Evolutionary conservation across 2,888 invertebrate genomes (phyloP).

Genomic region (Myopa testacea): DNA sequence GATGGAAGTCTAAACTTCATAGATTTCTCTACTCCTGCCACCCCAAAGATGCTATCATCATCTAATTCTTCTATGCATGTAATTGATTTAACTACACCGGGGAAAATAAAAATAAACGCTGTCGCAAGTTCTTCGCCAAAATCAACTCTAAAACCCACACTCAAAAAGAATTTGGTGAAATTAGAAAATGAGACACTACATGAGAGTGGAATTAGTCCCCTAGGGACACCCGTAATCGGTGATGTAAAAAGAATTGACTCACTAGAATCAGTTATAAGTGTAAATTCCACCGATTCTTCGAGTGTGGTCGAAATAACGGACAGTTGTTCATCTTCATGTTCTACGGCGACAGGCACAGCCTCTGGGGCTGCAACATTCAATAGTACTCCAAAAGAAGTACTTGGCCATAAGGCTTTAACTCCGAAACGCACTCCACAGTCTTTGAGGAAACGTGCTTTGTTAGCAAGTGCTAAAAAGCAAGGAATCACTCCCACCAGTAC

Average conservation of each 20-base stretch:
- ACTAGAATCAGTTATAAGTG: conserved; percentile 52
- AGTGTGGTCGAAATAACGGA: conserved; percentile 57
- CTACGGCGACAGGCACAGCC: conserved; percentile 29
- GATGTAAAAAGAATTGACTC: conserved; percentile 40
- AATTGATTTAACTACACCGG: conserved; percentile 64
- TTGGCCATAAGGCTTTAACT: conserved; percentile 37
- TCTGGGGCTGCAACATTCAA: conserved; percentile 27
- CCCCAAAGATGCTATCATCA: conserved; percentile 49
- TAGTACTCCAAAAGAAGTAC: conserved; percentile 47
- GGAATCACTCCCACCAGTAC: conserved; percentile 42
- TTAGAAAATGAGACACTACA: conserved; percentile 9
- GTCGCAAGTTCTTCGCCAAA: conserved; percentile 37
- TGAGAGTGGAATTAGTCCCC: conserved; percentile 29
- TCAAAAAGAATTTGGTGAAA: not conserved
- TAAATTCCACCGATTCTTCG: conserved; percentile 56
- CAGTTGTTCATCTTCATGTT: conserved; percentile 41
- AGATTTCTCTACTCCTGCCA: conserved; percentile 58
- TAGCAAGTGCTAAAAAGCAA: conserved; percentile 63
- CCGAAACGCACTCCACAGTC: conserved; percentile 60
- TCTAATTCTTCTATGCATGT: conserved; percentile 61
- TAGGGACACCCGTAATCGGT: conserved; percentile 37
- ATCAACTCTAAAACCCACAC: conserved; percentile 30
- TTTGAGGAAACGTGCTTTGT: conserved; percentile 60
- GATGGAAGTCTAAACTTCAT: conserved; percentile 54
- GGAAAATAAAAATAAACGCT: conserved; percentile 44